Base-by-base conservation (phyloP, 2,113 vertebrate genomes). In the Daboia siamensis region DNA sequence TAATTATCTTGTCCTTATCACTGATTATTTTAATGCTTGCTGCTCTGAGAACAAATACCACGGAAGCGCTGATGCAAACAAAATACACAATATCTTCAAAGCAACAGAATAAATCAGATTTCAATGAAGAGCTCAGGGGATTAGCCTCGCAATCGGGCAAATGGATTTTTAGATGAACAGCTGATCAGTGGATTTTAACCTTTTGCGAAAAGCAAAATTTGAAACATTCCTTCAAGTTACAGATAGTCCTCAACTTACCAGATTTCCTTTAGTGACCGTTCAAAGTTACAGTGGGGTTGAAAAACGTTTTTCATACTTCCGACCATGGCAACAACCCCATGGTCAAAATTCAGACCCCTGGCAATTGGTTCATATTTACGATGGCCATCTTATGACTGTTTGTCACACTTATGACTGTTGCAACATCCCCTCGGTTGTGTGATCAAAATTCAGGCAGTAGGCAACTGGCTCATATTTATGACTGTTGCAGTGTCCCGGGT, bases 221-320 rank as follows among this genome's bases (percentile, higher is more conserved):
- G 90, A 92, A 52, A 4, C 94, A 95, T 94, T 95, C 94, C 95
- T 85, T 88, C 87, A 94, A 89, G 86, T 86, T 93, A 69, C 29
- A n/a, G 61, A 1, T 13, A 69, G n/a, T 69, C 26, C 9, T 69
- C 61, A 13, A n/a, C 29, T 69, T n/a, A n/a, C 61, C 29, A n/a
- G 11, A n/a, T 13, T 69, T 13, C 0, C 0, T 69, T 69, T n/a
- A n/a, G 29, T 69, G 61, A 59, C 57, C 23, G 8, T 24, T 69
- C 61, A 13, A 15, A 69, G 29, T 69, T 69, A 13, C 26, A 69
- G 12, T 26, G 59, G 59, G 9, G 10, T 26, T 11, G 59, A 61
- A 64, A 29, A 64, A 26, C 3, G 1, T 57, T 23, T 57, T 26
- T 26, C 9, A 51, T 1, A 8, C 48, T 51, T 51, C 8, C 8